These are phyloP conservation scores for Pherbina coryleti DNA, from an alignment of 2,888 invertebrate genomes.

Conservation along the genomic window DNA sequence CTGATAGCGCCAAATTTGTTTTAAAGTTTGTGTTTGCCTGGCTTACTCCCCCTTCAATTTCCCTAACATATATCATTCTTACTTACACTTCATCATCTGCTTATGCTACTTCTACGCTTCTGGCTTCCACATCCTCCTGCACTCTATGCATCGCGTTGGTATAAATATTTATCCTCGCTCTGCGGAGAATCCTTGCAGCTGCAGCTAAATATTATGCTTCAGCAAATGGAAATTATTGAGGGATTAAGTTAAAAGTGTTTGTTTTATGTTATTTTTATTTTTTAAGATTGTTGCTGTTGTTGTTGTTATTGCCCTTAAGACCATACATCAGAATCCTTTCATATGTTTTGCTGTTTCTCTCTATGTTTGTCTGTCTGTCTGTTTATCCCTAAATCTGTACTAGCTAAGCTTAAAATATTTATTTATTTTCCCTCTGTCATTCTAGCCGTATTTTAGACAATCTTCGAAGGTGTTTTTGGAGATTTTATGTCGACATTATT, in stretches of 20 bases:
- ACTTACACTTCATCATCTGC: too few species aligned
- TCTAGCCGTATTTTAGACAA: too few species aligned
- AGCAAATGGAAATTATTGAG: slow-evolving; percentile 24
- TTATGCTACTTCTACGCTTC: neutral
- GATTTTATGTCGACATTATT: too few species aligned
- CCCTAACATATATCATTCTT: neutral
- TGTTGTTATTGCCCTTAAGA: neutral
- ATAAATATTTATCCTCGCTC: slow-evolving; percentile 13
- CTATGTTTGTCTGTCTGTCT: neutral
- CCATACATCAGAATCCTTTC: neutral
- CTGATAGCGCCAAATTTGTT: neutral
- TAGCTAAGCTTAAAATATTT: too few species aligned
- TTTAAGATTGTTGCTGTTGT: neutral
- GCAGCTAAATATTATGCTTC: neutral
- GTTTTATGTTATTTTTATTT: neutral
- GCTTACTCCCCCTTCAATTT: neutral
- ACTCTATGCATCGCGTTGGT: neutral
- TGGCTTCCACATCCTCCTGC: neutral
- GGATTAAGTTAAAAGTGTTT: slow-evolving; percentile 28
- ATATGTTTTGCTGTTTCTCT: neutral
- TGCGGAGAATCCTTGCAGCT: slow-evolving; percentile 15
- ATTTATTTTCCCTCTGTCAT: too few species aligned
- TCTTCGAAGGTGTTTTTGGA: too few species aligned
- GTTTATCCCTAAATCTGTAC: too few species aligned
- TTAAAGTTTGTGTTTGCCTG: neutral